These are phyloP conservation scores for Caprella mutica DNA, from an alignment of 2,888 invertebrate genomes.

Conservation along the genomic window DNA sequence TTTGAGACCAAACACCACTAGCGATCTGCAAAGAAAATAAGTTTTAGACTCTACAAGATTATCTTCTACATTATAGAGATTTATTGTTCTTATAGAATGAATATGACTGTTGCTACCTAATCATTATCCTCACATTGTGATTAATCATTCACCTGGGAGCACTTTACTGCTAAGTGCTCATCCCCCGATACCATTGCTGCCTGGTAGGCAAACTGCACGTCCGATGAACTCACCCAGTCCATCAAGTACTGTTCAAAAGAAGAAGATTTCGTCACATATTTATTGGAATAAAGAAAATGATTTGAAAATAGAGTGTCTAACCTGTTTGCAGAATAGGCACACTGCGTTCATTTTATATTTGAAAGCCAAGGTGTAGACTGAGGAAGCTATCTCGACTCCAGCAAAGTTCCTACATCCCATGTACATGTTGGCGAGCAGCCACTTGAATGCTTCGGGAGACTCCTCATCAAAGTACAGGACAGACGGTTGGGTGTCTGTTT, in stretches of 20 bases:
- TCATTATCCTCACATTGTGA: too few species aligned
- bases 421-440: conserved; percentile 51
- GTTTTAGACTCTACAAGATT: too few species aligned
- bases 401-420: conserved; percentile 49
- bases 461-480: conserved; percentile 48
- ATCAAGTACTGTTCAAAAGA: conserved; percentile 44
- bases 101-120: too few species aligned
- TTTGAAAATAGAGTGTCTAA: neutral
- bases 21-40: too few species aligned
- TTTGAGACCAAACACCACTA: conserved; percentile 3
- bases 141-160: conserved; percentile 45
- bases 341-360: conserved; percentile 49
- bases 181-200: conserved; percentile 52
- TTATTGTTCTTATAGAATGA: too few species aligned
- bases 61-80: too few species aligned
- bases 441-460: conserved; percentile 50
- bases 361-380: conserved; percentile 52
- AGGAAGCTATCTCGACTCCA: conserved; percentile 51
- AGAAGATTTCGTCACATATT: neutral
- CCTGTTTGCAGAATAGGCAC: conserved; percentile 14
- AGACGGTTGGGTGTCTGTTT: conserved; percentile 43
- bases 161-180: conserved; percentile 44
- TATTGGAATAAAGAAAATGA: neutral
- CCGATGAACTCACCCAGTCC: conserved; percentile 48
- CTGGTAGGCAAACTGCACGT: conserved; percentile 50